Conservation (phyloP, 2,888 invertebrate genomes). For the Tiliacea citrago region DNA sequence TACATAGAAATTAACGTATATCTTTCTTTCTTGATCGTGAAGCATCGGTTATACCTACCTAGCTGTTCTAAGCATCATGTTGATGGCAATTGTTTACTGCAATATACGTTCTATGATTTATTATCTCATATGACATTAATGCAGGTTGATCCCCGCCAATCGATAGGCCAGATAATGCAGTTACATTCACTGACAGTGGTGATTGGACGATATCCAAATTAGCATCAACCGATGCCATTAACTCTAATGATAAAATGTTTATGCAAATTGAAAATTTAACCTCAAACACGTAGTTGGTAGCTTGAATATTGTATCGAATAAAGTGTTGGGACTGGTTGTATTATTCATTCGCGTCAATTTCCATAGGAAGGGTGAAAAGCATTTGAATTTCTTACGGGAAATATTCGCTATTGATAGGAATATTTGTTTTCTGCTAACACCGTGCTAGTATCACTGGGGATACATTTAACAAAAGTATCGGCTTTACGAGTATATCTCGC, state of each 20-base stretch:
- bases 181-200: conserved; percentile 50
- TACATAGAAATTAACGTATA: neutral
- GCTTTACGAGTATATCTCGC: conserved; percentile 66
- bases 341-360: conserved; percentile 83
- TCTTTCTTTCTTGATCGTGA: neutral
- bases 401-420: conserved; percentile 80
- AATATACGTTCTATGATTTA: conserved; percentile 6
- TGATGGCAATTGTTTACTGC: neutral
- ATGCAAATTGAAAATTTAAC: conserved; percentile 75
- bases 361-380: conserved; percentile 80
- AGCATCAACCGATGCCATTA: conserved; percentile 57
- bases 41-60: neutral
- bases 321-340: conserved; percentile 52
- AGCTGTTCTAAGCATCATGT: neutral
- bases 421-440: conserved; percentile 79
- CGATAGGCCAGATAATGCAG: conserved; percentile 48
- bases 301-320: conserved; percentile 40
- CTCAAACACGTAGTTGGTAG: conserved; percentile 66
- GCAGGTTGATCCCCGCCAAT: conserved; percentile 45
- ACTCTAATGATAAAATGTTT: conserved; percentile 66
- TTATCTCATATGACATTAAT: conserved; percentile 20
- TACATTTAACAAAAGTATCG: conserved; percentile 73
- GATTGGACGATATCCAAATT: conserved; percentile 62
- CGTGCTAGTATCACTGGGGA: conserved; percentile 75
- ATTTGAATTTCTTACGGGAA: conserved; percentile 82